Base-by-base conservation (phyloP, 1,140 invertebrate genomes). In the Dufourea novaeangliae region DNA sequence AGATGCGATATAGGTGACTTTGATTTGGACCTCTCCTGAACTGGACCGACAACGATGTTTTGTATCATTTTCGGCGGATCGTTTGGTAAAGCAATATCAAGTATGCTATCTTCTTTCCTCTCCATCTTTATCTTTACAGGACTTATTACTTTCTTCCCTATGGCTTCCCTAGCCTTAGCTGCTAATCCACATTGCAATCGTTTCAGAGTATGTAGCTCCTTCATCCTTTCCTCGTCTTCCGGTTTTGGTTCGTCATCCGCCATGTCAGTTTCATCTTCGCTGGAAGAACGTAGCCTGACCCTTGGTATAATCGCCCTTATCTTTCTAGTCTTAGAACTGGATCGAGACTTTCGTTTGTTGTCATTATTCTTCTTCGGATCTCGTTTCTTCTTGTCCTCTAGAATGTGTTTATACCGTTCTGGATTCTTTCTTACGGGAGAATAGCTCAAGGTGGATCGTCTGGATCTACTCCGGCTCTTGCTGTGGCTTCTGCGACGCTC, bases 361-460 rank as follows among this genome's bases (percentile, higher is more conserved):
- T 79, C 75, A 0, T 59, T 92, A 11, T 59, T 79, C 20, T 69
- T 80, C n/a, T 81, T 80, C 78, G 86, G 75, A 73, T 87, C 88
- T 0, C 83, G 93, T 92, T 79, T 93, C 46, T 86, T 89, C 46
- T 86, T 89, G 1, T 89, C 88, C 0, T 92, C 89, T 17, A 89
- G 91, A 32, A 94, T 94, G 50, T 95, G 95, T 1, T 91, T 92
- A 76, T 95, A 95, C 2, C 94, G 92, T 73, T 95, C 95, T 0
- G 95, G 94, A 89, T 94, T 94, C 12, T 94, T 91, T 10, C 94
- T 90, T 0, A 95, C 93, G 0, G 95, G 95, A 0, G 95, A 95
- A 83, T 95, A 95, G 70, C 94, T 95, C 68, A 95, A 89, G 70
- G 93, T 94, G 3, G 94, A 94, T n/a, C 93, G 89, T 80, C 93